Base-by-base conservation (phyloP, 1,140 invertebrate genomes). In the Brachionus angularis region DNA sequence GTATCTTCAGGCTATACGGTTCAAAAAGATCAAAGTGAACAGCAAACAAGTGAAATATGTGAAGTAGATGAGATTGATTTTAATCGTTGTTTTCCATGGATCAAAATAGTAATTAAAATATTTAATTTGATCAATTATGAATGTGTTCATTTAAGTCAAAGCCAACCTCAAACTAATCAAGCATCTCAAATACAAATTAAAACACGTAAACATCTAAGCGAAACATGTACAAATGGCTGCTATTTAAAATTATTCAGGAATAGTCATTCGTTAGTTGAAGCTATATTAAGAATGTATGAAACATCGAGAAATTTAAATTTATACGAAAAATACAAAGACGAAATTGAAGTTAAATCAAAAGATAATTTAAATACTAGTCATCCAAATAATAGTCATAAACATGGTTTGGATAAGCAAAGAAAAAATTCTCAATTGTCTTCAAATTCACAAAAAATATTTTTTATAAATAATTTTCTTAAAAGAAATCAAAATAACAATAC, bases 381-480 rank as follows among this genome's bases (percentile, higher is more conserved):
- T n/a, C n/a, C n/a, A n/a, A n/a, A n/a, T n/a, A n/a, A n/a, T n/a
- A n/a, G n/a, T n/a, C n/a, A n/a, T n/a, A n/a, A n/a, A n/a, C n/a
- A 58, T 14, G 31, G 3, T 7, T 34, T 12, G 25, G 18, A 21
- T 39, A 55, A 36, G 74, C 77, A 8, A 72, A 58, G 16, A 76
- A 74, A 53, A 75, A 73, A 52, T 76, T 78, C 36, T 46, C 71
- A 12, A 39, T 78, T 33, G 76, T 73, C 53, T 12, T 58, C 36
- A 10, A 58, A 58, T 58, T 58, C 53, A 12, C 53, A 58, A 58
- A 58, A 58, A 58, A 58, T 58, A 10, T 58, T 58, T 58, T 58
- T 58, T 23, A 58, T 58, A 18, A 58, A 58, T 29, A 58, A 58
- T 34, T 39, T 58, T 12, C 25, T 58, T 18, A 36, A 39, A 36